These are phyloP conservation scores for Dendrolimus punctatus DNA, from an alignment of 1,140 invertebrate species.

Conservation along the genomic window DNA sequence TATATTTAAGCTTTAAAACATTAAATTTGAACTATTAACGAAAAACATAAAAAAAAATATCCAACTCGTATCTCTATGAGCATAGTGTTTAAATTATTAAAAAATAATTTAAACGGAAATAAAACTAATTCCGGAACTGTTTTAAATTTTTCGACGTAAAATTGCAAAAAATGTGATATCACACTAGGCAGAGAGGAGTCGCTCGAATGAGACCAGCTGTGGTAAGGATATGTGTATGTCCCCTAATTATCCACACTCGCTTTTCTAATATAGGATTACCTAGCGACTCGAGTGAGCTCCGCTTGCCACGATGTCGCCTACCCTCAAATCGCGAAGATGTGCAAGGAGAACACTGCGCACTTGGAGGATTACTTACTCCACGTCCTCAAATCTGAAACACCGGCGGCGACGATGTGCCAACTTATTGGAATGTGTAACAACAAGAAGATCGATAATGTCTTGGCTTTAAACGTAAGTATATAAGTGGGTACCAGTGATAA, in stretches of 20 bases:
- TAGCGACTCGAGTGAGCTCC: constrained; percentile 31
- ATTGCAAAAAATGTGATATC: too few relatives aligned
- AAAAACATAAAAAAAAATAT: too few relatives aligned
- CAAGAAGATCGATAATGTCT: constrained; percentile 33
- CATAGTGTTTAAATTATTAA: too few relatives aligned
- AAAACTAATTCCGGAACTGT: too few relatives aligned
- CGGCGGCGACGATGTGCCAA: constrained; percentile 45
- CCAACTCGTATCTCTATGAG: too few relatives aligned
- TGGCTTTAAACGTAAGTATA: constrained; percentile 27
- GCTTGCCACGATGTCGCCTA: constrained; percentile 37
- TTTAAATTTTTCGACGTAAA: too few relatives aligned
- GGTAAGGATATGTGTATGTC: too few relatives aligned
- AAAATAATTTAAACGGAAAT: too few relatives aligned
- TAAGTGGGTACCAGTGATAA: not conserved
- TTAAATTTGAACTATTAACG: too few relatives aligned
- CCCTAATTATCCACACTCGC: too few relatives aligned
- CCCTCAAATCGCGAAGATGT: constrained; percentile 23
- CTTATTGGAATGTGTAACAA: constrained; percentile 56
- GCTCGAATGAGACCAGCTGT: not conserved
- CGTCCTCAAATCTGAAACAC: constrained; percentile 35
- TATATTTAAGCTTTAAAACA: too few relatives aligned
- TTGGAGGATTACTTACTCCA: constrained; percentile 39
- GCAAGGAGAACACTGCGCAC: constrained; percentile 41
- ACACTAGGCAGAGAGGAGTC: not conserved
- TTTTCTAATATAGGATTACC: constrained; percentile 36